A percentile compares a stretch with the other conserved stretches of the same genome.
Evolutionary conservation across 2,888 invertebrate species (phyloP).

Genomic region (Polydrusus tereticollis): DNA sequence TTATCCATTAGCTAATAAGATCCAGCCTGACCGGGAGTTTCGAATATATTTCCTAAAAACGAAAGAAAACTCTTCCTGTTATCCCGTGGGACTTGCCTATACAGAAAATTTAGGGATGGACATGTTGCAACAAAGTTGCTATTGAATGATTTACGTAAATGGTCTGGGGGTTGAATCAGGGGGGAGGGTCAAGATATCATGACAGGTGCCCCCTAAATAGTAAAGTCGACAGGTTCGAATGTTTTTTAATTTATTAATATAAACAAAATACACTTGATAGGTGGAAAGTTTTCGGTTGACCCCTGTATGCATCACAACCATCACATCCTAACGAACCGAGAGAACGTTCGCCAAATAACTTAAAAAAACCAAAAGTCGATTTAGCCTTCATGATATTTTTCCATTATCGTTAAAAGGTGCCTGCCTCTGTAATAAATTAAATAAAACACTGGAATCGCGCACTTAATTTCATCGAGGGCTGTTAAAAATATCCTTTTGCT

Average conservation of each 20-base stretch:
- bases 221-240: too few species aligned
- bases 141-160: neutral
- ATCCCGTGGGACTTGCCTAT: conserved; percentile 21
- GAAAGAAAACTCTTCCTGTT: conserved; percentile 29
- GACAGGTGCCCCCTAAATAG: too few species aligned
- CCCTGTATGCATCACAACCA: too few species aligned
- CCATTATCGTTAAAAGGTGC: neutral
- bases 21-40: conserved; percentile 41
- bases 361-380: neutral
- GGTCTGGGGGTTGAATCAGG: too few species aligned
- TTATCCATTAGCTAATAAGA: conserved; percentile 60
- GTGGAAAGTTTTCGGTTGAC: neutral
- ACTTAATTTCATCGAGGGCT: conserved; percentile 18
- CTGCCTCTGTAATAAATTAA: conserved; percentile 7
- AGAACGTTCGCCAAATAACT: neutral
- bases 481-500: conserved; percentile 27
- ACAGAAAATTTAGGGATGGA: conserved; percentile 7
- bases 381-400: neutral
- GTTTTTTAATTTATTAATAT: too few species aligned
- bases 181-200: too few species aligned
- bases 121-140: conserved; percentile 4
- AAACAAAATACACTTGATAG: neutral
- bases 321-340: neutral
- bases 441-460: neutral
- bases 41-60: conserved; percentile 34